A percentile compares a stretch with the other conserved stretches of the same genome.
phyloP scores from a whole-genome alignment of 2,113 vertebrate species.

The Syngnathus floridae region DNA sequence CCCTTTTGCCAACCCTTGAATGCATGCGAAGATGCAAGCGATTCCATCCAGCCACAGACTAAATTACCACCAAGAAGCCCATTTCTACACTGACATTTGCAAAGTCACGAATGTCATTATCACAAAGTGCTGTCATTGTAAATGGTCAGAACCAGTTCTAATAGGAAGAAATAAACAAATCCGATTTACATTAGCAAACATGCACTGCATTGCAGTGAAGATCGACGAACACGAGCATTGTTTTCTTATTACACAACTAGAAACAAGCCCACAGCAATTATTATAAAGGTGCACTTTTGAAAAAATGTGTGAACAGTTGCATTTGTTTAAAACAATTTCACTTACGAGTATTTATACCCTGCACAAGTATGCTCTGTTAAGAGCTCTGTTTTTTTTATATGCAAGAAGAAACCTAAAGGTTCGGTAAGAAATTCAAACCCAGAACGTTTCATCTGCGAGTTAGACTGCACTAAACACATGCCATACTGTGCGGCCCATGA shows the following conservation, averaged over 20 bases:
- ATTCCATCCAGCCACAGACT: slow-evolving; percentile 4
- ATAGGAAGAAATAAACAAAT: background rate
- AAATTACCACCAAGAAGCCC: background rate
- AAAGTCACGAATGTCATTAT: background rate
- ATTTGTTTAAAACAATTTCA: too few relatives aligned
- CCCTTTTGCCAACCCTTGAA: background rate
- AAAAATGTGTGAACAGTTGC: too few relatives aligned
- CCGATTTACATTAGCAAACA: background rate
- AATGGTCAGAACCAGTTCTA: background rate
- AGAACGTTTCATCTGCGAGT: background rate
- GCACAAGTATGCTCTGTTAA: too few relatives aligned
- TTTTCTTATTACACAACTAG: too few relatives aligned
- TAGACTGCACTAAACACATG: background rate
- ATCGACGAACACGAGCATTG: too few relatives aligned
- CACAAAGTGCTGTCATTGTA: background rate
- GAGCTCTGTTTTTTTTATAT: too few relatives aligned
- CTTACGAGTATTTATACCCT: too few relatives aligned
- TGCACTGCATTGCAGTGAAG: background rate
- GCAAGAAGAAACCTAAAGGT: background rate
- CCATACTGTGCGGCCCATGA: background rate
- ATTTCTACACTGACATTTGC: background rate
- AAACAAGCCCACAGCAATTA: too few relatives aligned
- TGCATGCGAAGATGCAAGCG: background rate
- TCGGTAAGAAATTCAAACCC: background rate
- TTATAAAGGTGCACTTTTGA: too few relatives aligned